Evolutionary conservation across 2,797 vertebrate species (phyloP).

Genomic region (Melanotaenia maccullochi): DNA sequence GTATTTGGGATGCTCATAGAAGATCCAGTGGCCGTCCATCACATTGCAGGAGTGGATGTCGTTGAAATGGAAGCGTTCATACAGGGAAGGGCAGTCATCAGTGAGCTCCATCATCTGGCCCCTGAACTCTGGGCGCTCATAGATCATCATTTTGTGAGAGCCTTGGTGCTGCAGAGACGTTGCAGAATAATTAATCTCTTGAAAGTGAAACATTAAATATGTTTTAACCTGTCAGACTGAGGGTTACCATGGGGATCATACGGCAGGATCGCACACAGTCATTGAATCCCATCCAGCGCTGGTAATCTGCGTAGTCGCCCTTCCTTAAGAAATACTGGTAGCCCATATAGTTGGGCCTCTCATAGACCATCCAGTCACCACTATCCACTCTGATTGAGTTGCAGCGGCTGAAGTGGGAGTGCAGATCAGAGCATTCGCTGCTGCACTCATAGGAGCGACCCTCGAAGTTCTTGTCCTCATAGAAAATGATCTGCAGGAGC

Average conservation of each 20-base stretch:
- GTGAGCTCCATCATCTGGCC: slow-evolving; percentile 71
- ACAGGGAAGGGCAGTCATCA: slow-evolving; percentile 66
- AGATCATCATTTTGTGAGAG: slow-evolving; percentile 68
- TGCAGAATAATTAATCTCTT: fast-evolving
- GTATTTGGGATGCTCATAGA: slow-evolving; percentile 74
- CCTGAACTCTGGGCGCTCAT: slow-evolving; percentile 65
- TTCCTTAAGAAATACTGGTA: slow-evolving; percentile 77
- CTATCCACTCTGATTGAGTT: slow-evolving; percentile 75
- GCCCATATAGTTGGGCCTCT: slow-evolving; percentile 70
- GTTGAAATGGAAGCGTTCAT: slow-evolving; percentile 60
- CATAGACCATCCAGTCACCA: slow-evolving; percentile 74
- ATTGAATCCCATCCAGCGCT: slow-evolving; percentile 78
- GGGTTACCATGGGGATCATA: slow-evolving; percentile 64
- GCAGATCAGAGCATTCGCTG: slow-evolving; percentile 68
- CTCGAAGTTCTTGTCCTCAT: slow-evolving; percentile 73
- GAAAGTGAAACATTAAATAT: fast-evolving
- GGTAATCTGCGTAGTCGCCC: slow-evolving; percentile 75
- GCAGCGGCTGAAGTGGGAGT: slow-evolving; percentile 75
- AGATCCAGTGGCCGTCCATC: slow-evolving; percentile 71
- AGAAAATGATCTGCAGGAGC: slow-evolving; percentile 71
- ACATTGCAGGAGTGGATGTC: slow-evolving; percentile 72
- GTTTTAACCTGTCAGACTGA: fast-evolving
- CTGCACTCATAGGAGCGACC: slow-evolving; percentile 74
- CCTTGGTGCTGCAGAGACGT: slow-evolving; percentile 59
- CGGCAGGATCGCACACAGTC: slow-evolving; percentile 74